Evolutionary conservation across 2,797 vertebrate species (phyloP).

Genomic region (Prionace glauca): DNA sequence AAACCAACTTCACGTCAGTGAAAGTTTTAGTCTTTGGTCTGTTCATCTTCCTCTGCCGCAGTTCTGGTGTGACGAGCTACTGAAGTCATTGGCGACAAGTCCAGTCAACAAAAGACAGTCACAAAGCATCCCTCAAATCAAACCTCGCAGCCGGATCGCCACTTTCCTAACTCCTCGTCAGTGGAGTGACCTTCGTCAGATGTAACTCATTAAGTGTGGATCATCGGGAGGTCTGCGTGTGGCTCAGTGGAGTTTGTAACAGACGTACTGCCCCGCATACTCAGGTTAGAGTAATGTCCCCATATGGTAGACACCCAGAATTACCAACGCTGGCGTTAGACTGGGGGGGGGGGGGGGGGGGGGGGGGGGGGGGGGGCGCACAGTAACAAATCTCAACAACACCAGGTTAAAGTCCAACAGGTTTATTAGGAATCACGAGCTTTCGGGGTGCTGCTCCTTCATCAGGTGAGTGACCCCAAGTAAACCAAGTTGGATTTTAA

Average conservation of each 20-base stretch:
- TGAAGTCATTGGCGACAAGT: not conserved
- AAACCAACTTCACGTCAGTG: not conserved
- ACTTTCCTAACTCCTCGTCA: not conserved
- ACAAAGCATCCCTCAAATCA: not conserved
- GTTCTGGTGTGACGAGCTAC: not conserved
- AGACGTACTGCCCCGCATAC: not conserved
- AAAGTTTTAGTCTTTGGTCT: not conserved
- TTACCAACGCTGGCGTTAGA: not conserved
- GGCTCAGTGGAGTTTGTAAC: not conserved
- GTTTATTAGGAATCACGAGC: too few species aligned
- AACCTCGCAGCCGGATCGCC: not conserved
- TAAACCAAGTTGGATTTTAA: too few species aligned
- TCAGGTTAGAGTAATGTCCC: not conserved
- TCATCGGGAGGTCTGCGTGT: not conserved
- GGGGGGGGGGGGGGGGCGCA: too few species aligned
- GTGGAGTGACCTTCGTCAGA: not conserved
- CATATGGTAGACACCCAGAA: not conserved
- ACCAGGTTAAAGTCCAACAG: too few species aligned
- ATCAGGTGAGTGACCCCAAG: too few species aligned
- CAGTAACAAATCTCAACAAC: too few species aligned
- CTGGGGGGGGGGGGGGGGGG: too few species aligned
- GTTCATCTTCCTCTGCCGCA: not conserved
- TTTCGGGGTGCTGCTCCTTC: too few species aligned
- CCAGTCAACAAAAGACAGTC: not conserved
- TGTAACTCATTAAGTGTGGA: not conserved